Evolutionary conservation across 2,113 vertebrate species (phyloP).

Genomic region (Gasterosteus nipponicus): DNA sequence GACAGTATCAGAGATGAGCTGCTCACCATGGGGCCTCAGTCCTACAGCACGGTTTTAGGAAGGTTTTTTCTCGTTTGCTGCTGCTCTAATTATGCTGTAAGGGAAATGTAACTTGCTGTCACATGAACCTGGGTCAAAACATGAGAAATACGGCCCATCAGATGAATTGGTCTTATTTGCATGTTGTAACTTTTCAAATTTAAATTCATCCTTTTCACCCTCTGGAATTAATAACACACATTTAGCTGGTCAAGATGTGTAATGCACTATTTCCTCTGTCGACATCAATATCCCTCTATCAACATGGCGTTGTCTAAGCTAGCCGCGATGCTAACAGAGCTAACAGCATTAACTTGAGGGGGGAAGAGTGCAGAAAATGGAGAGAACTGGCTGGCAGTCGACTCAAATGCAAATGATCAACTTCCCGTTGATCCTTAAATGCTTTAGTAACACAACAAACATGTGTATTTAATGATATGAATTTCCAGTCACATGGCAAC

Average conservation of each 20-base stretch:
- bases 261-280: not conserved
- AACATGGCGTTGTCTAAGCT: not conserved
- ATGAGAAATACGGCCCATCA: not conserved
- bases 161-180: not conserved
- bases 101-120: constrained; percentile 11
- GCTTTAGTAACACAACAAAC: not conserved
- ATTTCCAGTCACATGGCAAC: too few species aligned
- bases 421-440: too few species aligned
- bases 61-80: not conserved
- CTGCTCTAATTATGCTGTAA: constrained; percentile 26
- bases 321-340: not conserved
- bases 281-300: not conserved
- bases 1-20: constrained; percentile 44
- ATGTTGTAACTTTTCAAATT: not conserved
- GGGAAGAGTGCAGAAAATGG: too few species aligned
- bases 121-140: not conserved
- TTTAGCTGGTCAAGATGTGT: too few species aligned
- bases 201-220: not conserved
- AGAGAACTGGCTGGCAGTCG: too few species aligned
- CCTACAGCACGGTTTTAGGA: constrained; percentile 3
- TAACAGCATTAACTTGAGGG: too few species aligned
- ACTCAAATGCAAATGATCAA: too few species aligned
- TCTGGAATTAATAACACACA: not conserved
- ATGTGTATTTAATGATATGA: not conserved
- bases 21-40: constrained; percentile 22